Percentiles rank a stretch among this genome's conserved stretches.
Conservation (phyloP, 1,140 invertebrate genomes). For the Scaptodrosophila lebanonensis region DNA sequence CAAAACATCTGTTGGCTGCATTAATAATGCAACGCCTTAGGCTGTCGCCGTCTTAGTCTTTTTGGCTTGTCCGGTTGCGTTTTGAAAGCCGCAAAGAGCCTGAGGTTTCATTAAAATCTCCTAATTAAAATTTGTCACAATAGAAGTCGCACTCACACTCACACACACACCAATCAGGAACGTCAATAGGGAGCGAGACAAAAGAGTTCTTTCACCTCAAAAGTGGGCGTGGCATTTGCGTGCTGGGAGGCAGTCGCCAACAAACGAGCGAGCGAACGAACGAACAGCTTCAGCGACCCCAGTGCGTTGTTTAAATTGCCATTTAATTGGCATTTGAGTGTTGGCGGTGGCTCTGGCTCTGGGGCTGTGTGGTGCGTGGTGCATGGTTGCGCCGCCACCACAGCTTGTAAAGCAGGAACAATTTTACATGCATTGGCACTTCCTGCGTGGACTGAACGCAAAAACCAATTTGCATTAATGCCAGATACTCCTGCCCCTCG, state of each 20-base stretch:
- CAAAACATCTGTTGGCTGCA: slow-evolving; percentile 28
- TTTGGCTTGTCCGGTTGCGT: slow-evolving; percentile 13
- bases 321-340: slow-evolving; percentile 53
- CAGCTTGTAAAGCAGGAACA: too few relatives aligned
- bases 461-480: slow-evolving; percentile 55
- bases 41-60: slow-evolving; percentile 4
- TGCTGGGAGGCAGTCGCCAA: background rate
- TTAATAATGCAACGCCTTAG: slow-evolving; percentile 22
- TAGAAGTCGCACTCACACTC: slow-evolving; percentile 14
- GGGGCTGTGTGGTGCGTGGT: slow-evolving; percentile 60
- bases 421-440: too few relatives aligned
- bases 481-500: background rate
- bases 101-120: slow-evolving; percentile 48
- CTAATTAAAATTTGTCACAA: slow-evolving; percentile 55
- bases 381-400: too few relatives aligned
- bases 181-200: slow-evolving; percentile 12
- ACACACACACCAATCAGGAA: slow-evolving; percentile 5
- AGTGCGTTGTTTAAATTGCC: slow-evolving; percentile 49
- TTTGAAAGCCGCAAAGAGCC: slow-evolving; percentile 10
- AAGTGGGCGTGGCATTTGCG: slow-evolving; percentile 1
- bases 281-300: background rate
- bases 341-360: too few relatives aligned
- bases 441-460: slow-evolving; percentile 44
- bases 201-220: slow-evolving; percentile 43
- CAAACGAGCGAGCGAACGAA: background rate